These are phyloP conservation scores for Pollimyrus isidori DNA, from an alignment of 2,113 vertebrate genomes.

Conservation along the genomic window DNA sequence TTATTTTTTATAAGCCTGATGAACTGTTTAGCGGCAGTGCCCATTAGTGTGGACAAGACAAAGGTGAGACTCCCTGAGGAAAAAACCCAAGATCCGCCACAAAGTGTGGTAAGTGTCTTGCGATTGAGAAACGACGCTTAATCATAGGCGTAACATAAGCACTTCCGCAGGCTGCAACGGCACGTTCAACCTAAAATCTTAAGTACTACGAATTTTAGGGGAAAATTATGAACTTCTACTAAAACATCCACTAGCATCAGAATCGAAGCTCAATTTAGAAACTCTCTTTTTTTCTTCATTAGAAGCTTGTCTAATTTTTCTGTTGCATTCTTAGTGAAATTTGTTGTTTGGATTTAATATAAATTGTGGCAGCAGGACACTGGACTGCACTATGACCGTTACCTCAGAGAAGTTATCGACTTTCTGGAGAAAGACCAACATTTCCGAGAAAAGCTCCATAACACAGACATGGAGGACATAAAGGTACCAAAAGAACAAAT, in stretches of 20 bases:
- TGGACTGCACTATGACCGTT: constrained; percentile 89
- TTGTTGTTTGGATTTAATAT: background rate
- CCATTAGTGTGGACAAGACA: constrained; percentile 78
- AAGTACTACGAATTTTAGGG: background rate
- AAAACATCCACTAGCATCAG: background rate
- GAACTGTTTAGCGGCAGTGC: constrained; percentile 67
- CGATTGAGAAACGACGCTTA: background rate
- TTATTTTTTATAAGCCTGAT: constrained; percentile 62
- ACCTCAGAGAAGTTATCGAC: constrained; percentile 89
- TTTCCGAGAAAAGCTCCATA: constrained; percentile 86
- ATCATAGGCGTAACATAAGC: background rate
- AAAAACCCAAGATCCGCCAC: constrained; percentile 57
- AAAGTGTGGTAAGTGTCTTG: constrained; percentile 68
- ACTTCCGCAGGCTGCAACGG: background rate
- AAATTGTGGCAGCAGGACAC: constrained; percentile 66
- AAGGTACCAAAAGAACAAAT: constrained; percentile 65
- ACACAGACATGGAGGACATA: constrained; percentile 85
- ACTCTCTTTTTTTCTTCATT: background rate
- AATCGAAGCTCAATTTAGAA: background rate
- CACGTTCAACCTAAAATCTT: background rate
- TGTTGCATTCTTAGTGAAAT: background rate
- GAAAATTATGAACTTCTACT: background rate
- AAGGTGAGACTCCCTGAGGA: constrained; percentile 63
- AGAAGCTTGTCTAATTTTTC: background rate
- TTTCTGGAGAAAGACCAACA: constrained; percentile 88